A percentile compares a stretch with the other conserved stretches of the same genome.
Conservation (phyloP, 1,140 invertebrate genomes). For the Calosoma granatense region DNA sequence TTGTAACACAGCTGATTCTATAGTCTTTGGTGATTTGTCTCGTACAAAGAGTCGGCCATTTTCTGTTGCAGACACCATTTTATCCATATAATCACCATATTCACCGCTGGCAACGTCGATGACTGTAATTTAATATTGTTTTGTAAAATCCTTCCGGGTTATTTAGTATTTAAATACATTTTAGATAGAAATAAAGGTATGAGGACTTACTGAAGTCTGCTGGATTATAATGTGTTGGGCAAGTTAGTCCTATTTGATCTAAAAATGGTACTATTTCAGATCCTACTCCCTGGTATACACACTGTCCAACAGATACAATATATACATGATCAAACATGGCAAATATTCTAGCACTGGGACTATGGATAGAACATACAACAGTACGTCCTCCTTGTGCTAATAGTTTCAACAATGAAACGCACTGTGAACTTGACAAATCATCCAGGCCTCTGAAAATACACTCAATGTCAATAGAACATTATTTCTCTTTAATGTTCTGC, state of each 20-base stretch:
- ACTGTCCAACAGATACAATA: slow-evolving; percentile 60
- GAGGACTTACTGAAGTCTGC: slow-evolving; percentile 64
- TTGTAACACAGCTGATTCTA: background rate
- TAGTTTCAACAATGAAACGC: slow-evolving; percentile 60
- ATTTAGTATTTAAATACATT: no score
- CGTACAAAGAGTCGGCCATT: slow-evolving; percentile 42
- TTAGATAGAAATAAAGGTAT: slow-evolving; percentile 11
- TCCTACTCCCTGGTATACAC: slow-evolving; percentile 59
- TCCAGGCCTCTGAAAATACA: slow-evolving; percentile 56
- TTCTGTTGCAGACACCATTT: slow-evolving; percentile 50
- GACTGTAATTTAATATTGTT: slow-evolving; percentile 44
- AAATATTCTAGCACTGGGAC: slow-evolving; percentile 73
- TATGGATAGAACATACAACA: slow-evolving; percentile 85
- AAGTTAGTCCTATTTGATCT: slow-evolving; percentile 50
- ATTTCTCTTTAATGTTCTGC: no score
- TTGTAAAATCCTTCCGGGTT: no score
- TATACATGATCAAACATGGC: slow-evolving; percentile 69
- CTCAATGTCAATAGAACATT: background rate
- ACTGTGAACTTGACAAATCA: slow-evolving; percentile 64
- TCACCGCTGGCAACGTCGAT: slow-evolving; percentile 68
- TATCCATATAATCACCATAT: slow-evolving; percentile 55
- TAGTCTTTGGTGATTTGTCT: background rate
- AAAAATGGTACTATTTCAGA: slow-evolving; percentile 60
- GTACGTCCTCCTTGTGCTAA: slow-evolving; percentile 73
- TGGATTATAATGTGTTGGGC: slow-evolving; percentile 69